Percentiles rank a stretch among this genome's conserved stretches.
These are phyloP conservation scores for Gadopsis bispinosus DNA, from an alignment of 2,797 vertebrate species.

Conservation along the genomic window DNA sequence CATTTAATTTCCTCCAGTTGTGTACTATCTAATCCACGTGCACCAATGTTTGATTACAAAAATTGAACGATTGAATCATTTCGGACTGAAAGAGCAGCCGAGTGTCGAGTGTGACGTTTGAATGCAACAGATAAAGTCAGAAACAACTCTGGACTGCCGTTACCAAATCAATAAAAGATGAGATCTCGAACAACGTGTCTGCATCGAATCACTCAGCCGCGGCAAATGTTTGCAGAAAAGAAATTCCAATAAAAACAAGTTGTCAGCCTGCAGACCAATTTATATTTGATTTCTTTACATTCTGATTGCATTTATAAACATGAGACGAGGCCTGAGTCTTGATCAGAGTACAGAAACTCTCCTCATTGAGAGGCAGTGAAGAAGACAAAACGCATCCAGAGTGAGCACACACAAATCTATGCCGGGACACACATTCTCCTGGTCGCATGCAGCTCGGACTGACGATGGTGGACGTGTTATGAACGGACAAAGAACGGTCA, in stretches of 20 bases:
- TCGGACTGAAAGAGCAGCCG: conserved; percentile 30
- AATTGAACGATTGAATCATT: conserved; percentile 23
- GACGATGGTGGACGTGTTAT: conserved; percentile 72
- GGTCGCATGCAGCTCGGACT: conserved; percentile 81
- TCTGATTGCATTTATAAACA: conserved; percentile 36
- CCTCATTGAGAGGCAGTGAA: conserved; percentile 60
- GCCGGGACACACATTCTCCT: conserved; percentile 75
- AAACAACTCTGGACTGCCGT: conserved; percentile 39
- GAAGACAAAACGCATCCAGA: conserved; percentile 70
- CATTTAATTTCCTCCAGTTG: conserved; percentile 9
- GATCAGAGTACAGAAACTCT: conserved; percentile 65
- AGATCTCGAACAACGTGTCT: conserved; percentile 10
- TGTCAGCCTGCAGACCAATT: conserved; percentile 43
- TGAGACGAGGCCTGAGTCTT: conserved; percentile 38
- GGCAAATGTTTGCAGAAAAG: conserved; percentile 15
- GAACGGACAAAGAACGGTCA: conserved; percentile 56
- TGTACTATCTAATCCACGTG: not conserved
- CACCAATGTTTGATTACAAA: conserved; percentile 15
- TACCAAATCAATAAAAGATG: conserved; percentile 15
- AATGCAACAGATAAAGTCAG: conserved; percentile 25
- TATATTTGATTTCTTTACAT: conserved; percentile 30
- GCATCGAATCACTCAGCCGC: no score
- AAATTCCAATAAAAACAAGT: conserved; percentile 26
- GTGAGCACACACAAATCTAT: conserved; percentile 84
- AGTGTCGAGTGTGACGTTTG: conserved; percentile 44